Conservation (phyloP, 2,113 vertebrate genomes). For the Clarias batrachus region DNA sequence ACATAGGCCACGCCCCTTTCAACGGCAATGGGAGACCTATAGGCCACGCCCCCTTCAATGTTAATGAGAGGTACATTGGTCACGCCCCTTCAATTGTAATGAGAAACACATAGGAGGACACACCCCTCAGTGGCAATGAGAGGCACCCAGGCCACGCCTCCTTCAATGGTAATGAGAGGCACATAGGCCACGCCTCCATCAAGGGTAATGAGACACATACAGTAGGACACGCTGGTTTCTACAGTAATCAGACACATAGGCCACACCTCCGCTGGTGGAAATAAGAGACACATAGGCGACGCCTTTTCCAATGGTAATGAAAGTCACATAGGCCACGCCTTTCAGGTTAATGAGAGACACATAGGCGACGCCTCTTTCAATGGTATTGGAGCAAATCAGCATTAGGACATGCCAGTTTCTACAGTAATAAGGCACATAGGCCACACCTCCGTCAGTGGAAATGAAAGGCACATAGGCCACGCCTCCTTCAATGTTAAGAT, state of each 20-base stretch:
- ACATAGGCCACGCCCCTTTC: not conserved
- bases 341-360: too few species aligned
- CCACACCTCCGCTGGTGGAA: not conserved
- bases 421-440: not conserved
- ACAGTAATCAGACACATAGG: not conserved
- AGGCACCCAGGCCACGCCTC: not conserved
- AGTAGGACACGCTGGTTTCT: too few species aligned
- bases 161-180: not conserved
- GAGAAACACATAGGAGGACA: not conserved
- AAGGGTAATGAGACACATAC: not conserved
- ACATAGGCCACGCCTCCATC: not conserved
- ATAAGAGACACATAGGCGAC: not conserved
- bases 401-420: not conserved
- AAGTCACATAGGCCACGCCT: too few species aligned
- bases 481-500: not conserved
- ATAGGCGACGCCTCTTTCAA: not conserved
- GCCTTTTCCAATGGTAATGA: not conserved
- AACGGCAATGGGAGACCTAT: not conserved
- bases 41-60: not conserved
- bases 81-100: not conserved
- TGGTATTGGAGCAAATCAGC: not conserved
- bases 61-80: not conserved
- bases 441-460: not conserved
- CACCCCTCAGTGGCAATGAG: not conserved
- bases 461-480: not conserved